Base-by-base conservation (phyloP, 2,113 vertebrate genomes). In the Riparia riparia region DNA sequence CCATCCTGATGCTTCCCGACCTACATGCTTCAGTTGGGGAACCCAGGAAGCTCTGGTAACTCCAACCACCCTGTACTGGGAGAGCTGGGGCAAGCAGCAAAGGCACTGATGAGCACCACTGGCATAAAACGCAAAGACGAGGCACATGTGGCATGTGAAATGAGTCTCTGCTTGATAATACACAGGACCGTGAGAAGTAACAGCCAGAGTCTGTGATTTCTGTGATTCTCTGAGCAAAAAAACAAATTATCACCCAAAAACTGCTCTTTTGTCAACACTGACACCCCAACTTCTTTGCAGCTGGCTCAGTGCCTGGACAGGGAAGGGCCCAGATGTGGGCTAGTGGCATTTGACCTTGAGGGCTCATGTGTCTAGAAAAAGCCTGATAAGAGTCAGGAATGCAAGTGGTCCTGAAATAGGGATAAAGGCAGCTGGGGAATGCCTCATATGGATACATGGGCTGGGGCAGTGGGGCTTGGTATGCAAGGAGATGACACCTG, bases 331-430 rank as follows among this genome's bases (percentile, higher is more conserved):
- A 95, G 96, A 95, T 96, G 95, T 96, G 89, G 53, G 42, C 44
- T n/a, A 68, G 49, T 34, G 57, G 79, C 41, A 51, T 65, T 42
- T 76, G 50, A 93, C 22, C 71, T 86, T 2, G 3, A 42, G 63
- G 65, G 25, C n/a, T 95, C 45, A 65, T 3, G 1, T 87, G 73
- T 51, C 73, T 71, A 66, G 87, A 53, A 92, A 94, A 93, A 82
- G 64, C 17, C 45, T 88, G 96, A 86, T 89, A 94, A 94, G 90
- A 94, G 82, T 10, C 82, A 80, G 79, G 94, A 95, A 97, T 96
- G 92, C 90, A 88, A 94, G 90, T 73, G 82, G 58, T 95, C 95
- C 94, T 97, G 95, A 95, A 97, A 97, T 95, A 96, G 94, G 81
- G 88, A 45, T 80, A 72, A 82, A 25, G 49, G 88, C 88, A 93